Evolutionary conservation across 2,113 vertebrate genomes (phyloP).

Genomic region (Furnarius figulus): DNA sequence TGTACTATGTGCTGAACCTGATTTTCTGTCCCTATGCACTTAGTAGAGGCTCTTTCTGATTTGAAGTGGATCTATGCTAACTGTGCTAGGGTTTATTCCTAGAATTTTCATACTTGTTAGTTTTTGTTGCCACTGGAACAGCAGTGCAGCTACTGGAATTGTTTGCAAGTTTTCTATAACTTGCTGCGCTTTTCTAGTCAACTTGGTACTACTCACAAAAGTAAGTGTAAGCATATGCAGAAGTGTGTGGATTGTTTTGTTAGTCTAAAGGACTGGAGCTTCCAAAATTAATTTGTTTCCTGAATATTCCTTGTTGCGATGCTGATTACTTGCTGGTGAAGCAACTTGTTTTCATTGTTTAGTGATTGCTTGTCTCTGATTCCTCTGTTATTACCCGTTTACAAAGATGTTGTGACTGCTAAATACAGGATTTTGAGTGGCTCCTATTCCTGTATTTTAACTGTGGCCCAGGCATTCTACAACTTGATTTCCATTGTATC

Average conservation of each 20-base stretch:
- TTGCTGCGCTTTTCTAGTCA: neutral
- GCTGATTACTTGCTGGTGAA: neutral
- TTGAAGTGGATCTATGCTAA: neutral
- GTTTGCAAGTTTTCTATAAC: neutral
- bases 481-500: neutral
- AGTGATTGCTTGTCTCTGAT: constrained; percentile 22
- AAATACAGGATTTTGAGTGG: neutral
- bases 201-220: neutral
- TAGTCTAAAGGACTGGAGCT: neutral
- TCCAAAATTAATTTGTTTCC: constrained; percentile 29
- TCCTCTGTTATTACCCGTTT: constrained; percentile 46
- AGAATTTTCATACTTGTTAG: neutral
- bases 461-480: neutral
- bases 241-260: neutral
- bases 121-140: neutral
- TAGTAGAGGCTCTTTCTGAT: neutral
- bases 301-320: constrained; percentile 36
- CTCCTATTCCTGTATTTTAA: neutral
- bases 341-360: constrained; percentile 33
- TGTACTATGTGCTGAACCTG: neutral
- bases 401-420: neutral
- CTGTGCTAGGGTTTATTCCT: neutral
- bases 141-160: neutral
- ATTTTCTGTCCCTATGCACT: neutral
- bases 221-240: neutral